These are phyloP conservation scores for Amphipyra berbera DNA, from an alignment of 2,888 invertebrate species.

Conservation along the genomic window DNA sequence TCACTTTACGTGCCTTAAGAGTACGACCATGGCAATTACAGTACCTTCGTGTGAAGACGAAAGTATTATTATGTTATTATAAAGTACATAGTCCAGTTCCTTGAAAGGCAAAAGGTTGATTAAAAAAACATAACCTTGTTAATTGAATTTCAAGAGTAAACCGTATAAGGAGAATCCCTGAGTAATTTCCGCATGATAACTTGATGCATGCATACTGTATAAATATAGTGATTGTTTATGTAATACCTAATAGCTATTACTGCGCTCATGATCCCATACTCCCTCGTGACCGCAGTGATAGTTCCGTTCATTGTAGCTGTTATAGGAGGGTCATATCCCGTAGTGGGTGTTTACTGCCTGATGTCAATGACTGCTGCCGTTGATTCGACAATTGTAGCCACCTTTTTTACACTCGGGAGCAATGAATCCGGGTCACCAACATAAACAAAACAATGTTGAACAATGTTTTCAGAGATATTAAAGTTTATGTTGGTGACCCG, in stretches of 20 bases:
- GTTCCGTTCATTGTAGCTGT: neutral
- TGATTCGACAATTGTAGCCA: neutral
- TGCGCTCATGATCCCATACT: neutral
- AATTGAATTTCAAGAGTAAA: neutral
- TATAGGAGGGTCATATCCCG: constrained; percentile 1
- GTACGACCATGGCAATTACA: constrained; percentile 29
- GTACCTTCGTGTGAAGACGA: constrained; percentile 2
- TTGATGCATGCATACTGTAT: constrained; percentile 18
- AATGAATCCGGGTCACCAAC: no score
- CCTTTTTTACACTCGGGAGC: no score
- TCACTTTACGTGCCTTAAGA: constrained; percentile 16
- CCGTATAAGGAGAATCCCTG: neutral
- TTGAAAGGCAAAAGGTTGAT: neutral
- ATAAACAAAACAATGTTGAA: no score
- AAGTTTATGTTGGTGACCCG: no score
- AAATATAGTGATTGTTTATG: constrained; percentile 17
- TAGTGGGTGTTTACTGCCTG: neutral
- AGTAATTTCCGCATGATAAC: neutral
- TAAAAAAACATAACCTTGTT: constrained; percentile 26
- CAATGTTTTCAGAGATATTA: no score
- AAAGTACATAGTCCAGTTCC: constrained; percentile 6
- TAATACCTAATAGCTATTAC: neutral
- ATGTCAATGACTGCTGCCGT: constrained; percentile 16
- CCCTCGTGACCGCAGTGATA: neutral
- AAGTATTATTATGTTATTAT: constrained; percentile 8